A percentile compares a stretch with the other conserved stretches of the same genome.
These are phyloP conservation scores for Cyrtorhinus lividipennis DNA, from an alignment of 1,140 invertebrate genomes.

Conservation along the genomic window DNA sequence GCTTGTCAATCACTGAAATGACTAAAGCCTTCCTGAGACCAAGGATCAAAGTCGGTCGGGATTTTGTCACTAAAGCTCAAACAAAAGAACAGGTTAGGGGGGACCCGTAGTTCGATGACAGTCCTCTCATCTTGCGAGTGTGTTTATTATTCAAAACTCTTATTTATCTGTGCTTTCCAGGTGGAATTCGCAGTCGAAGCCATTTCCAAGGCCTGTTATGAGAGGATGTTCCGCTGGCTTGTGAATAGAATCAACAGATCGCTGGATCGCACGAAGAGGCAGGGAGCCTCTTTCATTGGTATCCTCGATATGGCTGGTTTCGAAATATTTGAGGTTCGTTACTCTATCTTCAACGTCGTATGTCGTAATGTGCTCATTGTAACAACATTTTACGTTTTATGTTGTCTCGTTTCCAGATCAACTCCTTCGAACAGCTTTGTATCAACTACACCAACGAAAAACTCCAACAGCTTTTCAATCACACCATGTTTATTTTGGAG, in stretches of 20 bases:
- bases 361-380: conserved; percentile 4
- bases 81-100: conserved; percentile 86
- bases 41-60: conserved; percentile 69
- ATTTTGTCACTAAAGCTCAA: conserved; percentile 97
- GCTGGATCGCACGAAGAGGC: conserved; percentile 89
- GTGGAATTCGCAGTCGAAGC: conserved; percentile 98
- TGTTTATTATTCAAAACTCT: not conserved
- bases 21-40: conserved; percentile 96
- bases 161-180: conserved; percentile 25
- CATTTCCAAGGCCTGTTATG: conserved; percentile 96
- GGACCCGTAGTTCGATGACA: too few species aligned
- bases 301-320: conserved; percentile 77
- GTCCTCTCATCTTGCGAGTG: too few species aligned
- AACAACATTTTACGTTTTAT: too few species aligned
- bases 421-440: conserved; percentile 97
- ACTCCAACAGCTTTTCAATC: conserved; percentile 97
- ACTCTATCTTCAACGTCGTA: not conserved
- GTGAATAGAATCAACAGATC: conserved; percentile 93
- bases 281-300: conserved; percentile 97
- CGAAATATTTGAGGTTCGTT: conserved; percentile 88
- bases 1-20: conserved; percentile 89
- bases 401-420: conserved; percentile 41
- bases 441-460: conserved; percentile 99
- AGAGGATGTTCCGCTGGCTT: conserved; percentile 97
- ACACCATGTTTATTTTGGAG: conserved; percentile 99